Evolutionary conservation across 2,888 invertebrate species (phyloP), one percentile per base, ranked within the genome.

Genomic region (Spisula subtruncata): DNA sequence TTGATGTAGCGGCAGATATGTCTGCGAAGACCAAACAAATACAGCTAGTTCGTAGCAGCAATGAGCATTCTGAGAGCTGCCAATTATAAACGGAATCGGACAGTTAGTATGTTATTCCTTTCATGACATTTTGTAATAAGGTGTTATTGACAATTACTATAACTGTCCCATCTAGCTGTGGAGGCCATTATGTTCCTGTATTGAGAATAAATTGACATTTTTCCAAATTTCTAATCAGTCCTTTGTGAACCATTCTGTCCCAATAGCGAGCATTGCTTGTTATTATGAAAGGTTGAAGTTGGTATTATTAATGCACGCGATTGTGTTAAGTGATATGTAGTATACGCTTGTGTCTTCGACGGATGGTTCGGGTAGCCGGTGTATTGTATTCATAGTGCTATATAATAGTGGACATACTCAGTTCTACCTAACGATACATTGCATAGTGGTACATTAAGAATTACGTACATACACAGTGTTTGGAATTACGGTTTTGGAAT

Each of bases 121-220:
- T 25, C 25, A 75, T 35, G 75, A 18, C 14, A 32, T 16, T 75
- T 75, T 75, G 35, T 32, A 75, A 75, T 75, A 75, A 12, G 10
- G 32, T 5, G 29, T 75, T 75, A 75, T 75, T 75, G 75, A 75
- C 75, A 75, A n/a, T 75, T 75, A 75, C 16, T 32, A 18, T 75
- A 14, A 75, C 75, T 35, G 18, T 75, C 16, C 75, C 75, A 25
- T 35, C 5, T 35, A 75, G 75, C 32, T 1, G 14, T 14, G 4
- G 29, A 18, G 75, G n/a, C 10, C 60, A 35, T 75, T 16, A 75
- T 75, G 35, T 75, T 75, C n/a, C 75, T 35, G 35, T 75, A 35
- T 35, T 16, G 35, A 35, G 75, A 75, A 75, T 75, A 75, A 29
- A 32, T 75, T 75, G 75, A 75, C 75, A 75, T 75, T 75, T 75